Evolutionary conservation across 2,113 vertebrate genomes (phyloP).

Genomic region (Rhinoderma darwinii): DNA sequence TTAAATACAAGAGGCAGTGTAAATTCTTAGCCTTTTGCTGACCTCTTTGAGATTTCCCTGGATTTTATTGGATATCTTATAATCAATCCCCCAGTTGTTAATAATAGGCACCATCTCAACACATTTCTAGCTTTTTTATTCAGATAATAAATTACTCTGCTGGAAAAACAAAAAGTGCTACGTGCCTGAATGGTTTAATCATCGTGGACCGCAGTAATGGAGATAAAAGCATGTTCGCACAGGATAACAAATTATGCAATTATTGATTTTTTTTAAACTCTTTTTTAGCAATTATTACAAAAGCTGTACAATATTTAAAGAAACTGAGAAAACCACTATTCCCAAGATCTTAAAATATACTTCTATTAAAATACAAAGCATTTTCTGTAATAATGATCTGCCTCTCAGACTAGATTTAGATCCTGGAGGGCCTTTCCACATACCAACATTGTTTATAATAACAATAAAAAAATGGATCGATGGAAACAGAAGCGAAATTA

Average conservation of each 20-base stretch:
- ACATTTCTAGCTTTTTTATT: neutral
- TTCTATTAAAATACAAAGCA: neutral
- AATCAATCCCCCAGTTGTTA: conserved; percentile 17
- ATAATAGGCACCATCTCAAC: conserved; percentile 4
- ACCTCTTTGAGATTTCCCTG: conserved; percentile 10
- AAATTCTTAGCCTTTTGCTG: neutral
- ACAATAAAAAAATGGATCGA: too few species aligned
- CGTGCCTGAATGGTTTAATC: neutral
- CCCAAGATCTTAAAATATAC: neutral
- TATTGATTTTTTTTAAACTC: neutral
- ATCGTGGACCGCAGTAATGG: neutral
- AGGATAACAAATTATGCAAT: neutral
- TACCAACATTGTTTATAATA: too few species aligned
- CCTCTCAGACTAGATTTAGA: too few species aligned
- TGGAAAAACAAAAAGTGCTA: neutral
- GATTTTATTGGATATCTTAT: neutral
- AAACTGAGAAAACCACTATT: neutral
- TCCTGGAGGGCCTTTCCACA: too few species aligned
- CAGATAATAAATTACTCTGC: conserved; percentile 16
- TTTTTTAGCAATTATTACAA: neutral
- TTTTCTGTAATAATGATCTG: too few species aligned
- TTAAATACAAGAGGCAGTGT: neutral
- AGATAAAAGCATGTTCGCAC: conserved; percentile 7
- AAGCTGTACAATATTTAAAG: neutral
- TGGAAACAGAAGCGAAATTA: too few species aligned